phyloP scores from a whole-genome alignment of 2,888 invertebrate genomes.

The Eretmocerus hayati region DNA sequence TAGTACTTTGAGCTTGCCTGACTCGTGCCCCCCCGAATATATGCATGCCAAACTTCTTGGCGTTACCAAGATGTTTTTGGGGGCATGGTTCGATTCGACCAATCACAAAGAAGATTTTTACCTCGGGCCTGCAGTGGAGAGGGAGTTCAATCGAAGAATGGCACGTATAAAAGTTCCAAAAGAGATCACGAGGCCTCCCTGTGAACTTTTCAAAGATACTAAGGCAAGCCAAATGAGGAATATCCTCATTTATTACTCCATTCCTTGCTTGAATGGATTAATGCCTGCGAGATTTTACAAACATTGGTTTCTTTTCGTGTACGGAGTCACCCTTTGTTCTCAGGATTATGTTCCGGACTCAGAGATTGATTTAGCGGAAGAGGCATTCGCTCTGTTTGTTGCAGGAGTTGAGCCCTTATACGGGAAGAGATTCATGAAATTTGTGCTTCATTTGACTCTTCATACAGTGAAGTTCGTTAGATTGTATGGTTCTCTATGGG shows the following conservation, averaged over 20 bases:
- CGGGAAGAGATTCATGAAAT: slow-evolving; percentile 13
- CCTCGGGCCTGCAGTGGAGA: slow-evolving; percentile 2
- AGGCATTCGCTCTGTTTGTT: slow-evolving; percentile 16
- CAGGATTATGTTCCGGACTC: slow-evolving; percentile 4
- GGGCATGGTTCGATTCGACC: slow-evolving; percentile 11
- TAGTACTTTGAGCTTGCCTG: slow-evolving; percentile 10
- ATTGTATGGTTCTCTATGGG: slow-evolving; percentile 17
- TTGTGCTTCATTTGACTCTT: slow-evolving; percentile 17
- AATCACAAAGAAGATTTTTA: slow-evolving; percentile 6
- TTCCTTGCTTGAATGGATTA: slow-evolving; percentile 16
- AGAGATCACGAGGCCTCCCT: slow-evolving; percentile 9
- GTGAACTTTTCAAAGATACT: slow-evolving; percentile 5
- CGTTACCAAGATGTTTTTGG: background rate
- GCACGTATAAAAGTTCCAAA: slow-evolving; percentile 3
- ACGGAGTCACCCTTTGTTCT: slow-evolving; percentile 12
- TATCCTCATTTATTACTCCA: slow-evolving; percentile 21
- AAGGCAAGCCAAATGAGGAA: slow-evolving; percentile 18
- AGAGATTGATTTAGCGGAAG: slow-evolving; percentile 2
- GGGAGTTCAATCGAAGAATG: slow-evolving; percentile 7
- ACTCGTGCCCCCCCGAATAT: slow-evolving; percentile 17
- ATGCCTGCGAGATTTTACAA: slow-evolving; percentile 7
- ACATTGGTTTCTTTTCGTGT: slow-evolving; percentile 18
- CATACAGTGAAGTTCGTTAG: slow-evolving; percentile 12
- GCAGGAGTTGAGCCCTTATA: slow-evolving; percentile 14
- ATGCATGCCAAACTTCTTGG: slow-evolving; percentile 13